Conservation (phyloP, 2,113 vertebrate species). For the Hymenochirus boettgeri region DNA sequence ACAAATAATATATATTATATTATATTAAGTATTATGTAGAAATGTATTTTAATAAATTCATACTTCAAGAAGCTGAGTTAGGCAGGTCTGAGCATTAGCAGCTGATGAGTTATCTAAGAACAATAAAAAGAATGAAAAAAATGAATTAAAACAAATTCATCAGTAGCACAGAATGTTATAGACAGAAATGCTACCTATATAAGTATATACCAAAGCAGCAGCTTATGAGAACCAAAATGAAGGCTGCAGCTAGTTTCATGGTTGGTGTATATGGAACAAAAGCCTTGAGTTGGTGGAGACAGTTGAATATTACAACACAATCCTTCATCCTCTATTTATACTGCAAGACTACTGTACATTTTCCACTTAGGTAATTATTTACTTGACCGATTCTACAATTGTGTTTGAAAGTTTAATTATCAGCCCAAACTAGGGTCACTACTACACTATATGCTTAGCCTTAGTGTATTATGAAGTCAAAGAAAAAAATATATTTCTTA, state of each 20-base stretch:
- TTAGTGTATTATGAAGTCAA: too few relatives aligned
- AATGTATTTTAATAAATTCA: not conserved
- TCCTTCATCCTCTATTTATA: slow-evolving; percentile 13
- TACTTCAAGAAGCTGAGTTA: slow-evolving; percentile 23
- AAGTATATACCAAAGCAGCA: slow-evolving; percentile 18
- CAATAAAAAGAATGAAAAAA: not conserved
- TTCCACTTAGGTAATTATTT: not conserved
- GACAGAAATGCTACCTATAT: not conserved
- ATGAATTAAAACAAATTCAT: not conserved
- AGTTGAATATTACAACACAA: not conserved
- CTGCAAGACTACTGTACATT: not conserved
- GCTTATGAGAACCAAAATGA: slow-evolving; percentile 18
- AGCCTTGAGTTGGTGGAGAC: not conserved
- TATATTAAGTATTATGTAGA: not conserved
- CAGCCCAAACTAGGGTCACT: too few relatives aligned
- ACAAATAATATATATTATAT: not conserved
- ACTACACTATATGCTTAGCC: too few relatives aligned
- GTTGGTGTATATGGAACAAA: not conserved
- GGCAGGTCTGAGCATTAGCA: slow-evolving; percentile 9
- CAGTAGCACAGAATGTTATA: not conserved
- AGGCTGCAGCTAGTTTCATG: slow-evolving; percentile 16
- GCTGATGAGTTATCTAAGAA: slow-evolving; percentile 4
- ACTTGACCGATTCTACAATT: not conserved
- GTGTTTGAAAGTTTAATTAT: too few relatives aligned
- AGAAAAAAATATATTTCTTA: too few relatives aligned